Conservation (phyloP, 1,140 invertebrate species). For the Drosophila erecta region DNA sequence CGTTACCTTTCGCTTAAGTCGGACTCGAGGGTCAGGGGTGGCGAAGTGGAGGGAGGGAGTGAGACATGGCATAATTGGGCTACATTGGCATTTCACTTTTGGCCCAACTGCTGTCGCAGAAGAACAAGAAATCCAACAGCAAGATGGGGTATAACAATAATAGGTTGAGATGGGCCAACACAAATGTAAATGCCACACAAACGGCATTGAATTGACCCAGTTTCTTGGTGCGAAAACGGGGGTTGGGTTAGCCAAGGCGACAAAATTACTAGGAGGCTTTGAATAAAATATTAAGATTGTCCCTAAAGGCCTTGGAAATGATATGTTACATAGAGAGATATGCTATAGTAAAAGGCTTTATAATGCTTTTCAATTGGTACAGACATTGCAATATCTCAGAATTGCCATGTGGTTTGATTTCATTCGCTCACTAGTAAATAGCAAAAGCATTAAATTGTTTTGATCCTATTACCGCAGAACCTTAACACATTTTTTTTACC, state of each 20-base stretch:
- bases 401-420: no score
- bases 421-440: no score
- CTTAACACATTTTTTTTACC: no score
- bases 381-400: no score
- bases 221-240: constrained; percentile 28
- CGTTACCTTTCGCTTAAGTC: constrained; percentile 64
- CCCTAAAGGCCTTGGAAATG: no score
- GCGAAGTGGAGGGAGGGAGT: background rate
- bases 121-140: constrained; percentile 11
- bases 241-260: constrained; percentile 11
- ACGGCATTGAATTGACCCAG: constrained; percentile 76
- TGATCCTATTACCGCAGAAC: no score
- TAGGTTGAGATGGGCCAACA: constrained; percentile 33
- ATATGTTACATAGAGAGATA: background rate
- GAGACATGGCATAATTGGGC: constrained; percentile 68
- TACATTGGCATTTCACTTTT: constrained; percentile 80
- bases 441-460: no score
- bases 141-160: constrained; percentile 8
- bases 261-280: constrained; percentile 2
- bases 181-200: constrained; percentile 66
- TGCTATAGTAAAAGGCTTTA: no score
- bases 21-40: background rate
- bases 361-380: no score
- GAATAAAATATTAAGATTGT: background rate
- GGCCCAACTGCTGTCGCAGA: constrained; percentile 54